Percentiles rank a stretch among this genome's conserved stretches.
phyloP scores from a whole-genome alignment of 2,888 invertebrate genomes.

The Trisateles emortualis region DNA sequence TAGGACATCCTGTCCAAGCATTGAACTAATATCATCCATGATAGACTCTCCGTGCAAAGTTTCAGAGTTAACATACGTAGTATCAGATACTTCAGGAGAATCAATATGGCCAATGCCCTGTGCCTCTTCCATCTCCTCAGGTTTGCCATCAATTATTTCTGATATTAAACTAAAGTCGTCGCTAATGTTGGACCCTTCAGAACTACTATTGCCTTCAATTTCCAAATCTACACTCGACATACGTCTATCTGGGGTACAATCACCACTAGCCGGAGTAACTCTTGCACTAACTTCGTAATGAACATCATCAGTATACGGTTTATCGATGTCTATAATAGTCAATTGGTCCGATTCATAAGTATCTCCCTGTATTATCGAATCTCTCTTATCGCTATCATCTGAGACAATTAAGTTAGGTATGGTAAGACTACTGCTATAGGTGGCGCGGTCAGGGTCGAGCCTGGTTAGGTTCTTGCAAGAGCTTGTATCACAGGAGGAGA shows the following conservation, averaged over 20 bases:
- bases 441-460: slow-evolving; percentile 68
- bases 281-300: slow-evolving; percentile 73
- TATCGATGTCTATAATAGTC: slow-evolving; percentile 89
- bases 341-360: slow-evolving; percentile 88
- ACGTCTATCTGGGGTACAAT: slow-evolving; percentile 76
- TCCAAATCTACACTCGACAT: slow-evolving; percentile 79
- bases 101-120: slow-evolving; percentile 92
- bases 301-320: slow-evolving; percentile 81
- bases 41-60: slow-evolving; percentile 92
- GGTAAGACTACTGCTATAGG: slow-evolving; percentile 78
- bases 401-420: slow-evolving; percentile 84
- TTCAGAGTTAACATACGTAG: slow-evolving; percentile 89
- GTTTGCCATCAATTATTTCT: slow-evolving; percentile 88
- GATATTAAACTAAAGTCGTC: slow-evolving; percentile 91
- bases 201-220: slow-evolving; percentile 87
- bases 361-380: slow-evolving; percentile 82
- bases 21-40: slow-evolving; percentile 92
- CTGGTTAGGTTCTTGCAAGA: slow-evolving; percentile 79
- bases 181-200: slow-evolving; percentile 89
- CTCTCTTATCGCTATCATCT: slow-evolving; percentile 78
- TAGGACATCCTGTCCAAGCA: slow-evolving; percentile 90
- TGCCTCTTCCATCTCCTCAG: slow-evolving; percentile 74
- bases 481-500: slow-evolving; percentile 81
- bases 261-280: slow-evolving; percentile 72
- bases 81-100: slow-evolving; percentile 93